A percentile compares a stretch with the other conserved stretches of the same genome.
Evolutionary conservation across 2,797 vertebrate species (phyloP).

Genomic region (Bufotes viridis): DNA sequence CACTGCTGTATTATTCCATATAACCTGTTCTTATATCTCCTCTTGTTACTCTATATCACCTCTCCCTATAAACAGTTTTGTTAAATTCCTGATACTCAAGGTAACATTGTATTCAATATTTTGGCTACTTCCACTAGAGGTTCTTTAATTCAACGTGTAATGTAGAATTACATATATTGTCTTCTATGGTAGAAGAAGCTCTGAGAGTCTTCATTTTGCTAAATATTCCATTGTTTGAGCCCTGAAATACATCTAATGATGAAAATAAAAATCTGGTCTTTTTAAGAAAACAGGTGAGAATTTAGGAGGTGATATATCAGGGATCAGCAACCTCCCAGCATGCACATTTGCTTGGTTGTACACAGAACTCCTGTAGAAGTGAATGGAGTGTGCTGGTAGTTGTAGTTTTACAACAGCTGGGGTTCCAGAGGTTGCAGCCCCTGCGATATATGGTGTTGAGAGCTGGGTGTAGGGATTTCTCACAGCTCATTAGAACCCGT

Average conservation of each 20-base stretch:
- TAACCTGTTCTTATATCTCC: not conserved
- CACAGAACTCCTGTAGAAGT: too few relatives aligned
- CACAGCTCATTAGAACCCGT: conserved; percentile 22
- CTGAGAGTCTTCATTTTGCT: not conserved
- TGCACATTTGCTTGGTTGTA: too few relatives aligned
- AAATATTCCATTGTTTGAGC: not conserved
- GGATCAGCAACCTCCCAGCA: too few relatives aligned
- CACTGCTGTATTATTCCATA: not conserved
- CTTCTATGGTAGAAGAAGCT: not conserved
- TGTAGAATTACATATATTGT: not conserved
- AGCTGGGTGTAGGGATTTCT: conserved; percentile 4
- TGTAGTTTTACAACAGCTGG: too few relatives aligned
- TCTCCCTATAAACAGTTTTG: not conserved
- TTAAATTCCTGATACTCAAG: not conserved
- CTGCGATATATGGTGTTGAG: not conserved
- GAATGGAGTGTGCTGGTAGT: too few relatives aligned
- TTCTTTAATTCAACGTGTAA: not conserved
- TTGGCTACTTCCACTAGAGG: too few relatives aligned
- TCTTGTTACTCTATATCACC: not conserved
- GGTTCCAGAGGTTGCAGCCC: too few relatives aligned
- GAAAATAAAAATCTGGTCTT: not conserved
- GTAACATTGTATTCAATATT: too few relatives aligned
- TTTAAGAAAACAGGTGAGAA: conserved; percentile 17
- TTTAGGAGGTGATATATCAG: conserved; percentile 15
- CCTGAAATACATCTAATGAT: not conserved